A percentile compares a stretch with the other conserved stretches of the same genome.
These are phyloP conservation scores for Osmerus mordax DNA, from an alignment of 2,113 vertebrate genomes.

Conservation along the genomic window DNA sequence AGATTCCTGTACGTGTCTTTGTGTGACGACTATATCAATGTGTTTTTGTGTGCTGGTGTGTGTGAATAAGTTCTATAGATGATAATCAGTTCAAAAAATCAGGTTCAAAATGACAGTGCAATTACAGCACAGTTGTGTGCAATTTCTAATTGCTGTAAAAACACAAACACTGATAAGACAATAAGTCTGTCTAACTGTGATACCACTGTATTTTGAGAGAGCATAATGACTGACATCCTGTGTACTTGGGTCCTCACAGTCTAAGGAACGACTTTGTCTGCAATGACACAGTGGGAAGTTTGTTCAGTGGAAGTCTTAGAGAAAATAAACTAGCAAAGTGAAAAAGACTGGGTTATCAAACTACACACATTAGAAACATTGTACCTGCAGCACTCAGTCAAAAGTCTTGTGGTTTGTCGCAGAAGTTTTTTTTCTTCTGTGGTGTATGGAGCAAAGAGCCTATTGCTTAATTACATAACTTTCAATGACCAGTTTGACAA, in stretches of 20 bases:
- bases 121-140: neutral
- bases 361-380: too few relatives aligned
- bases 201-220: neutral
- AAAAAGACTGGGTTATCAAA: neutral
- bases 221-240: slow-evolving; percentile 1
- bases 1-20: neutral
- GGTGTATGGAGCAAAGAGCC: too few relatives aligned
- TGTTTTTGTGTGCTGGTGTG: neutral
- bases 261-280: neutral
- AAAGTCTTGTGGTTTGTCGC: too few relatives aligned
- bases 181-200: neutral
- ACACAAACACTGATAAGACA: neutral
- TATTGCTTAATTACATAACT: too few relatives aligned
- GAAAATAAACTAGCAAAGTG: neutral
- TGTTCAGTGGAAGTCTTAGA: too few relatives aligned
- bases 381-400: too few relatives aligned
- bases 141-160: neutral
- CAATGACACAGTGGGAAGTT: neutral
- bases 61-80: neutral
- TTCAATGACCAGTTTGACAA: too few relatives aligned
- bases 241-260: neutral
- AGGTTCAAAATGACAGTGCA: neutral
- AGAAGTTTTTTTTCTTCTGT: too few relatives aligned
- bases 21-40: neutral
- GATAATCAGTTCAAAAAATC: neutral